Evolutionary conservation across 2,888 invertebrate species (phyloP).

Genomic region (Clivina fossor): DNA sequence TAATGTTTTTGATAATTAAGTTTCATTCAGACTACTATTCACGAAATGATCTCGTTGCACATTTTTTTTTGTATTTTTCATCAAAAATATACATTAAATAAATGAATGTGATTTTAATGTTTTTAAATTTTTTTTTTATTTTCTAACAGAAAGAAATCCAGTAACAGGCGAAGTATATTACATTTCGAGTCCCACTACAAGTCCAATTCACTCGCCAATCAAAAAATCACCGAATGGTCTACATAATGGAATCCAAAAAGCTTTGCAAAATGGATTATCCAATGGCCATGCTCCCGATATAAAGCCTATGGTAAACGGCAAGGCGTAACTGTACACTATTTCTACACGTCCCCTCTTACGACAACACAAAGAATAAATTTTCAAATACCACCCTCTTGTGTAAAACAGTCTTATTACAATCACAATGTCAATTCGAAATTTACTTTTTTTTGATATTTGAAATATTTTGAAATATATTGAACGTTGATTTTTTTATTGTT

Average conservation of each 20-base stretch:
- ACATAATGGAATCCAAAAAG: conserved; percentile 43
- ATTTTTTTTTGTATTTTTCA: too few species aligned
- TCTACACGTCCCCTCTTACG: conserved; percentile 15
- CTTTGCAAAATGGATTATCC: conserved; percentile 44
- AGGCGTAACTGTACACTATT: conserved; percentile 11
- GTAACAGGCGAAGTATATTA: conserved; percentile 52
- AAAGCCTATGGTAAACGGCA: conserved; percentile 41
- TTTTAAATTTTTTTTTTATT: conserved; percentile 16
- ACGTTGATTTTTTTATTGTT: conserved; percentile 1
- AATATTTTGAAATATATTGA: neutral
- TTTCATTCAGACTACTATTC: too few species aligned
- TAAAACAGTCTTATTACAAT: conserved; percentile 41
- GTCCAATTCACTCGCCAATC: conserved; percentile 48
- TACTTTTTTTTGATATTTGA: conserved; percentile 17
- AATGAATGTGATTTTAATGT: too few species aligned
- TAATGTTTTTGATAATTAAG: too few species aligned
- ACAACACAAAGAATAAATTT: conserved; percentile 38
- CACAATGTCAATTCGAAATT: conserved; percentile 40
- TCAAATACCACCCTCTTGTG: conserved; percentile 37
- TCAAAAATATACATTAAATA: neutral
- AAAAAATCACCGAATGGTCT: conserved; percentile 38
- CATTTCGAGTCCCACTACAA: conserved; percentile 45
- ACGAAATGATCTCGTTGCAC: too few species aligned
- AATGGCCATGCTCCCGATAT: conserved; percentile 39
- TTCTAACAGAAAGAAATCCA: conserved; percentile 50